Conservation (phyloP, 2,113 vertebrate genomes). For the Eupsittula cactorum region DNA sequence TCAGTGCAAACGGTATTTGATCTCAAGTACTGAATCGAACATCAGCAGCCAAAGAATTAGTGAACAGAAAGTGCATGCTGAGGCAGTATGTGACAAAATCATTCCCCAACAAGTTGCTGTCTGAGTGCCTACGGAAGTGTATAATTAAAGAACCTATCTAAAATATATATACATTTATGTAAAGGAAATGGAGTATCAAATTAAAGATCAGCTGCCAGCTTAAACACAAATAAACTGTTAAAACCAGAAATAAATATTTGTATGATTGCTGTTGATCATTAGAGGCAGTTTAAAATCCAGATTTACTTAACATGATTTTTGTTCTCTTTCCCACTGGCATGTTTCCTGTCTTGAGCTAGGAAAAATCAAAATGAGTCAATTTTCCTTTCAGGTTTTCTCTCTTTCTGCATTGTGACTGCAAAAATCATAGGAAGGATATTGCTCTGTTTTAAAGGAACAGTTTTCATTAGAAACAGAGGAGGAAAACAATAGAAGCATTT, state of each 20-base stretch:
- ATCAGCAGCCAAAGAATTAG: not conserved
- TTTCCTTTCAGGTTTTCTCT: constrained; percentile 61
- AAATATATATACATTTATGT: not conserved
- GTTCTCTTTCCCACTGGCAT: constrained; percentile 44
- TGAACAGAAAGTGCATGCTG: not conserved
- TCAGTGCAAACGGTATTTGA: not conserved
- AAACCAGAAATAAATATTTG: constrained; percentile 47
- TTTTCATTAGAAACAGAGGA: constrained; percentile 56
- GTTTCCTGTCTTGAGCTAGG: constrained; percentile 30
- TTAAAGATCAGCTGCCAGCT: not conserved
- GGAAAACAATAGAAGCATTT: constrained; percentile 61
- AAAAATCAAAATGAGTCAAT: constrained; percentile 59
- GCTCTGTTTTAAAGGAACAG: constrained; percentile 53
- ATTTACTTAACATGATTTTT: constrained; percentile 31
- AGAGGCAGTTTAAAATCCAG: constrained; percentile 29
- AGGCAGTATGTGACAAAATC: not conserved
- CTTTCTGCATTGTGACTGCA: constrained; percentile 29
- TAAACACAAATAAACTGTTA: constrained; percentile 4
- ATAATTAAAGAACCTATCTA: not conserved
- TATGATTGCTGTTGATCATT: constrained; percentile 20
- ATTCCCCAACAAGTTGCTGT: not conserved
- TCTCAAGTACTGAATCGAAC: not conserved
- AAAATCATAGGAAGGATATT: constrained; percentile 68
- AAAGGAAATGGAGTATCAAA: not conserved
- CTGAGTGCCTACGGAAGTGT: not conserved